These are phyloP conservation scores for Rotaria magnacalcarata DNA, from an alignment of 2,888 invertebrate species.

Conservation along the genomic window DNA sequence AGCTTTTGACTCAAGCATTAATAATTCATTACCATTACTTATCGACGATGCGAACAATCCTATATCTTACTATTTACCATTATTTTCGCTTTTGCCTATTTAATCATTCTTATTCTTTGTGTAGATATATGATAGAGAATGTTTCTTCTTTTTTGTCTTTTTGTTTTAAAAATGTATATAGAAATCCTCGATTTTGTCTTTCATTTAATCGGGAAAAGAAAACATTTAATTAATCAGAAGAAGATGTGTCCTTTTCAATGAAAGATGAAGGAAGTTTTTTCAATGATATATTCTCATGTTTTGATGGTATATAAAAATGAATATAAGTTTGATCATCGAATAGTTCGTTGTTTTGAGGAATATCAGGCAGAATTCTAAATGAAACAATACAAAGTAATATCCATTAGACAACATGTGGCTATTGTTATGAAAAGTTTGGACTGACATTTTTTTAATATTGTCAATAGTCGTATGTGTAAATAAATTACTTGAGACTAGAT, in stretches of 20 bases:
- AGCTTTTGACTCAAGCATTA: conserved; percentile 22
- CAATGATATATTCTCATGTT: background rate
- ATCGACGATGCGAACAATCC: conserved; percentile 7
- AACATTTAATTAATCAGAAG: background rate
- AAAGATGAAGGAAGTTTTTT: background rate
- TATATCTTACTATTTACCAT: background rate
- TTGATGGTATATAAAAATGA: conserved; percentile 3
- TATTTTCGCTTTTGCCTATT: conserved; percentile 1
- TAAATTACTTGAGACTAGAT: background rate
- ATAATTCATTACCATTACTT: conserved; percentile 2
- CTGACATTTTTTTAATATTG: conserved; percentile 10
- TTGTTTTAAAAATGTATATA: background rate
- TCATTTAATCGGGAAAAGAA: background rate
- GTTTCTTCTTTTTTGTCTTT: background rate
- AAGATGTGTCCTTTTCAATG: background rate
- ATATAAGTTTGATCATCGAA: background rate
- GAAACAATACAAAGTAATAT: background rate
- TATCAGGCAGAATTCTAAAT: conserved; percentile 28
- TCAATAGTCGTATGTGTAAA: background rate
- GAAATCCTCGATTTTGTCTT: background rate
- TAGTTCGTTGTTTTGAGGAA: background rate
- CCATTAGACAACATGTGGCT: background rate
- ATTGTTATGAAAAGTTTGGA: background rate
- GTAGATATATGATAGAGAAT: background rate
- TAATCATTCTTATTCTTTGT: background rate